phyloP scores from a whole-genome alignment of 2,797 vertebrate genomes.

The Streptopelia turtur region DNA sequence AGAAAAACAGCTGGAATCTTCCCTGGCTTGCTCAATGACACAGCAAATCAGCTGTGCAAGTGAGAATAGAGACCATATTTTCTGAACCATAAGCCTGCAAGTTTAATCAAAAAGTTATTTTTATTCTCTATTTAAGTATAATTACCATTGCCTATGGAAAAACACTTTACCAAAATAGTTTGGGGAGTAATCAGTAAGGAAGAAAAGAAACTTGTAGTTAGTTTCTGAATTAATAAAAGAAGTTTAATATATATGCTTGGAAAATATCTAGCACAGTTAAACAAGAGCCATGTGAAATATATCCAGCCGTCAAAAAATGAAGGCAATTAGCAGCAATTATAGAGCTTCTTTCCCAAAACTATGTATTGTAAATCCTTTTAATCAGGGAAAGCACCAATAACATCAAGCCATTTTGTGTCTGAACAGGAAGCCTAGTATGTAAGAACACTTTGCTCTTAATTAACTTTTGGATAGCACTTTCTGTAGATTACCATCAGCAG shows the following conservation, averaged over 20 bases:
- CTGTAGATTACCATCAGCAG: constrained; percentile 18
- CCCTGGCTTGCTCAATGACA: not conserved
- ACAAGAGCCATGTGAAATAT: constrained; percentile 56
- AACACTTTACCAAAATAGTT: not conserved
- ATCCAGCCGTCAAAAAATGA: constrained; percentile 54
- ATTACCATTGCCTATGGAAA: constrained; percentile 11
- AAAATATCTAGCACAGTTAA: constrained; percentile 37
- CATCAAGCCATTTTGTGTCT: constrained; percentile 31
- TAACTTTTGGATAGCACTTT: constrained; percentile 62
- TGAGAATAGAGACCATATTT: not conserved
- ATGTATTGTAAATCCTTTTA: constrained; percentile 64
- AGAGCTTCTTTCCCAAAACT: constrained; percentile 60
- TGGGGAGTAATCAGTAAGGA: not conserved
- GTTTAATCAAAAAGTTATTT: constrained; percentile 42
- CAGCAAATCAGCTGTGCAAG: not conserved
- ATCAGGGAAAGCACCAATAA: constrained; percentile 27
- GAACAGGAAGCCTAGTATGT: constrained; percentile 32
- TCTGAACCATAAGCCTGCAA: not conserved
- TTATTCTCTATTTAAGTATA: constrained; percentile 32
- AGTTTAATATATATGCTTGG: constrained; percentile 57
- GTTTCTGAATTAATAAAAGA: constrained; percentile 46
- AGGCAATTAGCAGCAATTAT: constrained; percentile 71
- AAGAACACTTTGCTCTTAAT: constrained; percentile 59
- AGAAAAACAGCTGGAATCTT: not conserved
- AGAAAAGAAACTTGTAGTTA: constrained; percentile 24